These are phyloP conservation scores for Pontoporia blainvillei DNA, from an alignment of 2,113 vertebrate genomes.

Conservation along the genomic window DNA sequence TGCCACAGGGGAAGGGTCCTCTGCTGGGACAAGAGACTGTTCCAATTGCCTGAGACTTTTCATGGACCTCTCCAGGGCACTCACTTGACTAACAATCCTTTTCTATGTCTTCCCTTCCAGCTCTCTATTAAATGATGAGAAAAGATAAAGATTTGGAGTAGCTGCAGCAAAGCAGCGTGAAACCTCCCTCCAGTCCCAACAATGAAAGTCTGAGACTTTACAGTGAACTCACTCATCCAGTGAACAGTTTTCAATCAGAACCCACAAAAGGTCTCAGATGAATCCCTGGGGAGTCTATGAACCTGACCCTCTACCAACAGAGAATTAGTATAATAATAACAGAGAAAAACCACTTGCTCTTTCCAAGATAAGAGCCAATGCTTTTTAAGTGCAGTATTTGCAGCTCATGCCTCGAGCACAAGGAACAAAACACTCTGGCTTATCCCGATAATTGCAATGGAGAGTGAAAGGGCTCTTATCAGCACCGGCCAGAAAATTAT, in stretches of 20 bases:
- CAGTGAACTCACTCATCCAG: background rate
- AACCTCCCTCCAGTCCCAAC: background rate
- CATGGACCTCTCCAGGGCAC: background rate
- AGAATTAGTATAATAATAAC: background rate
- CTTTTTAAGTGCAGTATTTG: background rate
- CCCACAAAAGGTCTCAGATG: background rate
- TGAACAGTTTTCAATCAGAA: background rate
- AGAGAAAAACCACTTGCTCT: slow-evolving; percentile 5
- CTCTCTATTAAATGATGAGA: slow-evolving; percentile 1
- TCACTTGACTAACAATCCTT: background rate
- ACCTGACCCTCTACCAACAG: background rate
- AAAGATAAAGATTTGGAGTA: background rate
- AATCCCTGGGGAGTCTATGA: background rate
- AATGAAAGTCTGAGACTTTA: background rate
- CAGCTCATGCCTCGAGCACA: background rate
- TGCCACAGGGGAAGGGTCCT: background rate
- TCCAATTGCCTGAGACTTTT: background rate
- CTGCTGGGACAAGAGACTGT: background rate
- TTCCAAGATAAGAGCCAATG: slow-evolving; percentile 18
- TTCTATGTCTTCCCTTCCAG: background rate
- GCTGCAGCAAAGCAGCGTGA: background rate
- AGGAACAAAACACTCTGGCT: background rate
- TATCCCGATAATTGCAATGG: slow-evolving; percentile 9
- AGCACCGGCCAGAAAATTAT: slow-evolving; percentile 24
- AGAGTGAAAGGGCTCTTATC: slow-evolving; percentile 35